phyloP scores from a whole-genome alignment of 1,140 invertebrate species.

The Fopius arisanus region DNA sequence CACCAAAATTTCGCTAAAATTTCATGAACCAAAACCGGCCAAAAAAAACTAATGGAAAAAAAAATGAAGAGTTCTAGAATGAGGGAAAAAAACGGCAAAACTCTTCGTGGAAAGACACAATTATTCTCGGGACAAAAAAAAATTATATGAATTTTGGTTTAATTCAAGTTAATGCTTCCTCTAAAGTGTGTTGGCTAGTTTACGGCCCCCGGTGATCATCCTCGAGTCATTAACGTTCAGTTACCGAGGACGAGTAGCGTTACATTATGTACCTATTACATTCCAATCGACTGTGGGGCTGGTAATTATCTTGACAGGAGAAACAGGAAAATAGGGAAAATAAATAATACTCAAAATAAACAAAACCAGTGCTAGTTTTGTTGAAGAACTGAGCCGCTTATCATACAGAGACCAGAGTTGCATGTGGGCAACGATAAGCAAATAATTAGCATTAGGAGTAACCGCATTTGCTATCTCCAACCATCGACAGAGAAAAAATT shows the following conservation, averaged over 20 bases:
- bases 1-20: constrained; percentile 41
- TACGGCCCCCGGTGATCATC: not conserved
- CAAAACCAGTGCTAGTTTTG: constrained; percentile 38
- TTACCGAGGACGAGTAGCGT: constrained; percentile 14
- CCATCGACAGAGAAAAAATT: constrained; percentile 30
- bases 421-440: constrained; percentile 51
- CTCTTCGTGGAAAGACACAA: not conserved
- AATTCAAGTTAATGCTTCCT: not conserved
- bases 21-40: constrained; percentile 18
- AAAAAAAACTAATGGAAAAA: constrained; percentile 26
- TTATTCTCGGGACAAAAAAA: not conserved
- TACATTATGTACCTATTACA: constrained; percentile 12
- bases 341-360: constrained; percentile 13
- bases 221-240: constrained; percentile 23
- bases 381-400: not conserved
- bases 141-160: constrained; percentile 7
- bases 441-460: constrained; percentile 57
- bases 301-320: constrained; percentile 33
- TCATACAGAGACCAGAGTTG: constrained; percentile 20
- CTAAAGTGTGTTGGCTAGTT: not conserved
- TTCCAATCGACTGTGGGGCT: constrained; percentile 30
- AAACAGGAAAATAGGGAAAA: not conserved
- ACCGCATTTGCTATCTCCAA: constrained; percentile 33
- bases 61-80: constrained; percentile 23
- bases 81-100: not conserved